A percentile compares a stretch with the other conserved stretches of the same genome.
Evolutionary conservation across 2,797 vertebrate genomes (phyloP).

Genomic region (Tapera naevia): DNA sequence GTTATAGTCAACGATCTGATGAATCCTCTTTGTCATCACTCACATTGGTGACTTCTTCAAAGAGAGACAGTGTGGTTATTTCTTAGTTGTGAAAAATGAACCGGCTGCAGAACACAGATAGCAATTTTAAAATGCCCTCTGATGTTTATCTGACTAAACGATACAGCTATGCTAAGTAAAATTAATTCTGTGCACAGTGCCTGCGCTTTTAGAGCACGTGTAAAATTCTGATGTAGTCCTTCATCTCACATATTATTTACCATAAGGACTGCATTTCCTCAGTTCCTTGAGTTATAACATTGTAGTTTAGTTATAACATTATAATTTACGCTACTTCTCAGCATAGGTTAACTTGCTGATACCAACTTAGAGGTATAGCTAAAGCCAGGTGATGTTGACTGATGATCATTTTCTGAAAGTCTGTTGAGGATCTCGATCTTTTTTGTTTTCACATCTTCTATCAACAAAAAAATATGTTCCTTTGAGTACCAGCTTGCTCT

Average conservation of each 20-base stretch:
- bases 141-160: conserved; percentile 33
- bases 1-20: neutral
- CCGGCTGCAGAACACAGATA: neutral
- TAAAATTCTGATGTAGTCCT: neutral
- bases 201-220: neutral
- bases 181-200: neutral
- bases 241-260: neutral
- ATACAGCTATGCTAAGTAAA: neutral
- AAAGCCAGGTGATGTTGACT: neutral
- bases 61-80: neutral
- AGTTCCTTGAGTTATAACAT: neutral
- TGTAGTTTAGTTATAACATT: neutral
- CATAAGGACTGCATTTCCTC: neutral
- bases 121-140: conserved; percentile 26
- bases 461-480: no score
- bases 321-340: neutral
- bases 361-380: neutral
- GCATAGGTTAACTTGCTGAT: neutral
- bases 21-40: neutral
- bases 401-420: neutral
- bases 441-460: no score
- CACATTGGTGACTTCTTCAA: neutral
- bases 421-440: no score
- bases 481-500: no score
- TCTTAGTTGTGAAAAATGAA: neutral